Base-by-base conservation (phyloP, 2,888 invertebrate genomes). In the Aromia moschata region DNA sequence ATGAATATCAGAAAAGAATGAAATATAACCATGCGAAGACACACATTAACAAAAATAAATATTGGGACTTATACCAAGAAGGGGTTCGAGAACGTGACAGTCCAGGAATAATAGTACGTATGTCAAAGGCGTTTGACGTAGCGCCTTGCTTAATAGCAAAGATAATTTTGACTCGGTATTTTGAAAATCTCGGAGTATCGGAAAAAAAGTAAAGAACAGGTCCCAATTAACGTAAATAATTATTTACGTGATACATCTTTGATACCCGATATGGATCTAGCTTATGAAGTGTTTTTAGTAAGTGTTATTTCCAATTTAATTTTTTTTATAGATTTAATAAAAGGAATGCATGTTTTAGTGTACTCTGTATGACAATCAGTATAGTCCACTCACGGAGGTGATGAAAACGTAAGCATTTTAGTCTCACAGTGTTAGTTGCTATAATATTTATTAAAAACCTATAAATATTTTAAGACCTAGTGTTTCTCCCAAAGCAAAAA, bases 331-430 rank as follows among this genome's bases (percentile, higher is more conserved):
- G n/a, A n/a, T n/a, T n/a, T n/a, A n/a, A n/a, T n/a, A n/a, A n/a
- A n/a, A n/a, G n/a, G n/a, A n/a, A n/a, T n/a, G n/a, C 68, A 70
- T 85, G 71, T 86, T 86, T 65, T 80, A 93, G 88, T 92, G 92
- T 73, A 85, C 89, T 4, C 83, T 92, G 64, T 87, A 90, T 79
- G 96, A 96, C 77, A 91, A 92, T 74, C 87, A 90, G 64, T 94
- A 95, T 81, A 94, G 95, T 36, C 89, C 92, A 0, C 83, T 91
- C 71, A 85, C 90, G 60, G 93, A 95, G 82, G 84, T 89, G 25
- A 87, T 92, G 58, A 90, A 90, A 80, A 87, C 89, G 88, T 91
- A 83, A 84, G 86, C 82, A 46, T n/a, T 10, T 25, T 25, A 33
- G 54, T 38, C 25, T 46, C 16, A 20, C n/a, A n/a, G n/a, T n/a